Evolutionary conservation across 2,797 vertebrate genomes (phyloP).

Genomic region (Nyctalus aviator): DNA sequence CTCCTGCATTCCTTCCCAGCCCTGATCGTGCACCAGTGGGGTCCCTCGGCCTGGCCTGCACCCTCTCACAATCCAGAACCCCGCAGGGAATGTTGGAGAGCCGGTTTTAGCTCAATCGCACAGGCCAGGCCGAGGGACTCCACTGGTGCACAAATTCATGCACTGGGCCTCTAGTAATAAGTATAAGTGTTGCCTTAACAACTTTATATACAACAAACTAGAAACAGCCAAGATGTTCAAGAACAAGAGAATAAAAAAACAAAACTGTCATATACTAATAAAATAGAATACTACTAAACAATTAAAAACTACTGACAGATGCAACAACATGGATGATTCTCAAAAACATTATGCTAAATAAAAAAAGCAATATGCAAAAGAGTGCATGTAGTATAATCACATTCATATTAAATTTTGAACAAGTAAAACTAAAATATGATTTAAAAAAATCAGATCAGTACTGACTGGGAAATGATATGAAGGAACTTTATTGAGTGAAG

Average conservation of each 20-base stretch:
- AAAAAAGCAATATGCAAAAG: slow-evolving; percentile 38
- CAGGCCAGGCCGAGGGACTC: too few species aligned
- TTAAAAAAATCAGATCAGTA: slow-evolving; percentile 47
- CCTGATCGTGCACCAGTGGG: too few species aligned
- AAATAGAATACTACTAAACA: not conserved
- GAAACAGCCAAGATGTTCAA: not conserved
- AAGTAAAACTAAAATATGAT: slow-evolving; percentile 29
- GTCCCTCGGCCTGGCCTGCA: too few species aligned
- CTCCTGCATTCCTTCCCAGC: too few species aligned
- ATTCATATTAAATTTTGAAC: slow-evolving; percentile 37
- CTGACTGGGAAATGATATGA: not conserved
- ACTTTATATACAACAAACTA: slow-evolving; percentile 11
- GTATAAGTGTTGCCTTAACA: not conserved
- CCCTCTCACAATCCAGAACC: too few species aligned
- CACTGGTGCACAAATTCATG: too few species aligned
- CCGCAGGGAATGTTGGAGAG: too few species aligned
- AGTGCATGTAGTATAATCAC: not conserved
- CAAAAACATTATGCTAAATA: slow-evolving; percentile 30
- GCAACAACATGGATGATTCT: not conserved
- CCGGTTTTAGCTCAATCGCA: too few species aligned
- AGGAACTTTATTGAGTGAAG: not conserved
- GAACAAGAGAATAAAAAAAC: slow-evolving; percentile 31
- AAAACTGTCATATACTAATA: not conserved
- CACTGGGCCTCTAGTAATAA: not conserved
- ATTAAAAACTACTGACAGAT: slow-evolving; percentile 30